Base-by-base conservation (phyloP, 30 jellyfish, hydroid and myxozoan species). In the Sanderia malayensis region DNA sequence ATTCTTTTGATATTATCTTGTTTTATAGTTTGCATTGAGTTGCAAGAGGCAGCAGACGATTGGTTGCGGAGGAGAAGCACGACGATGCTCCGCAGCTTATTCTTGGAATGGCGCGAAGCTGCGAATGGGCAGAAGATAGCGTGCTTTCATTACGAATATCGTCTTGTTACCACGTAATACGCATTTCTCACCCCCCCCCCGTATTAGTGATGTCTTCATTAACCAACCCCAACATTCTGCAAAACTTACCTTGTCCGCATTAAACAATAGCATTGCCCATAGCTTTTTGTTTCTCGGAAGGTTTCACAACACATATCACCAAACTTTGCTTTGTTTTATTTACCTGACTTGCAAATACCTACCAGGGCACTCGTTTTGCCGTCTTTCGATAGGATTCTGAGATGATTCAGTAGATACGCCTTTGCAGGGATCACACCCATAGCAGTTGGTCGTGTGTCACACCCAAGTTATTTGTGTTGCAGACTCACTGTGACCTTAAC, bases 41-140 rank as follows among this genome's bases (percentile, higher is more conserved):
- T 63, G 65, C 45, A 29, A 30, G 52, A 58, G 33, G 29, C 18
- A 23, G 79, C 73, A n/a, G 22, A 19, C 3, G 49, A 10, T 20
- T 58, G 28, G 49, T 57, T 22, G 34, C 46, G 32, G 29, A 52
- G 23, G n/a, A 61, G 64, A 62, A 28, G 31, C 24, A 76, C 32
- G 65, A 21, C 17, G 13, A 1, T 20, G 1, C 47, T 44, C 67
- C 71, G 30, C 27, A 76, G 27, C 0, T 2, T 64, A 0, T 76
- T 76, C 29, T 11, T 45, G n/a, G 73, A 76, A 24, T 76, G 87
- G 87, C 47, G 70, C 0, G 79, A 76, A 19, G 78, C 80, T 31
- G 67, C 80, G 15, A 46, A 46, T 21, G 71, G 75, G 1, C 59
- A 37, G 55, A 45, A 59, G 15, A 46, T 46, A 6, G 87, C 87